Evolutionary conservation across 2,888 invertebrate genomes (phyloP).

Genomic region (Andricus curvator): DNA sequence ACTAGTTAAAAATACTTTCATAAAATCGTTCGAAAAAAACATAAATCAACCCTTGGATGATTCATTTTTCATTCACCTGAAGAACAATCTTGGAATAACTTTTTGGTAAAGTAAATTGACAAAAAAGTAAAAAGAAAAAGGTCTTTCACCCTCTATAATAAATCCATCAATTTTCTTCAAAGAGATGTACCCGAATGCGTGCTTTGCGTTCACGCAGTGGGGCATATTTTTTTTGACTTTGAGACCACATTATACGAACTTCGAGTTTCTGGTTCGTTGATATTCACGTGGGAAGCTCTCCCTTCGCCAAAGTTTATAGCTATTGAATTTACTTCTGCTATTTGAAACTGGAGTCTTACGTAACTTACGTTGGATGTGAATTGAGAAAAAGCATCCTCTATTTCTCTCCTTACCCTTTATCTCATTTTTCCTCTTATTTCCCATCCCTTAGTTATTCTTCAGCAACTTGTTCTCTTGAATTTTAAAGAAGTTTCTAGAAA

Average conservation of each 20-base stretch:
- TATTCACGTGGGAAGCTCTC: constrained; percentile 24
- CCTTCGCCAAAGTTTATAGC: neutral
- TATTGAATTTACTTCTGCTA: constrained; percentile 26
- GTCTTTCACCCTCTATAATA: neutral
- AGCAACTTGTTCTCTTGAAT: constrained; percentile 14
- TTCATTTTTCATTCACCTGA: neutral
- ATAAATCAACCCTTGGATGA: neutral
- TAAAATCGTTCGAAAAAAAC: neutral
- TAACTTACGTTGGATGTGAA: neutral
- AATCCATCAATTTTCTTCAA: constrained; percentile 12
- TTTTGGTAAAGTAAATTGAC: neutral
- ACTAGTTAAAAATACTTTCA: no score
- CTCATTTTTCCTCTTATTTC: neutral
- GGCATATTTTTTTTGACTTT: neutral
- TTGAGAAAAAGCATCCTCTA: constrained; percentile 1
- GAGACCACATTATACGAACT: neutral
- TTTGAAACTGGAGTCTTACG: neutral
- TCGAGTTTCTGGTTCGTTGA: neutral
- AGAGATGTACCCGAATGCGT: neutral
- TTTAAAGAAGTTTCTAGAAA: neutral
- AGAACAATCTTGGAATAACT: neutral
- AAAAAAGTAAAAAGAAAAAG: neutral
- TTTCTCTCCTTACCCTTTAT: neutral
- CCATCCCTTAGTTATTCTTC: neutral
- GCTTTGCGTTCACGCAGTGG: neutral